Evolutionary conservation across 2,888 invertebrate species (phyloP).

Genomic region (Fragum sueziense): DNA sequence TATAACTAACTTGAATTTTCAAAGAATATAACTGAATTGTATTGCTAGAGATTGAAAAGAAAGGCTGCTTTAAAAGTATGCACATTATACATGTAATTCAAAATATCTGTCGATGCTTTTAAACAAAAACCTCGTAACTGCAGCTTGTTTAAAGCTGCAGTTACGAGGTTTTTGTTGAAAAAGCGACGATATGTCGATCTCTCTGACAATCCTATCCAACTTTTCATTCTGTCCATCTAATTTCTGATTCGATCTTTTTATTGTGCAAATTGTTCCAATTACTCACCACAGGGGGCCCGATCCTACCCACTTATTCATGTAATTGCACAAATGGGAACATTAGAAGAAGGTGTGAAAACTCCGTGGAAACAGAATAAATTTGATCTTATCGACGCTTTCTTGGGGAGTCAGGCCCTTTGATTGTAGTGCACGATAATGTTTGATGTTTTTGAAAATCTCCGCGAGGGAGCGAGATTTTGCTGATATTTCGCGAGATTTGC

Average conservation of each 20-base stretch:
- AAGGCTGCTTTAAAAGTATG: no score
- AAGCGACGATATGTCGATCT: no score
- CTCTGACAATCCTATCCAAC: neutral
- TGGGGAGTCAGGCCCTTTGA: constrained; percentile 13
- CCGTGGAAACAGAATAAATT: constrained; percentile 54
- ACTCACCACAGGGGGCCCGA: constrained; percentile 30
- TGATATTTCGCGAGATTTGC: no score
- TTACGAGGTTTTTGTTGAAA: no score
- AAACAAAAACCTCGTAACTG: no score
- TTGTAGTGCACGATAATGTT: constrained; percentile 20
- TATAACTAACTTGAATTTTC: no score
- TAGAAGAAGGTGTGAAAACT: constrained; percentile 56
- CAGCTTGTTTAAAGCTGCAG: no score
- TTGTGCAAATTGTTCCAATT: constrained; percentile 26
- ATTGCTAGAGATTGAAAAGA: no score
- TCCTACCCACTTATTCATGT: constrained; percentile 42
- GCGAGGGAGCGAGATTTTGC: constrained; percentile 2
- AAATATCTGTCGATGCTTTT: no score
- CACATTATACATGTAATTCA: no score
- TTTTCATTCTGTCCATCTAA: neutral
- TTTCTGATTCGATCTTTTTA: constrained; percentile 7
- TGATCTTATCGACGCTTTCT: constrained; percentile 43
- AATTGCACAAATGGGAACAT: constrained; percentile 41
- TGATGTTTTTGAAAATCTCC: constrained; percentile 35
- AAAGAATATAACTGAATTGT: no score